phyloP scores from a whole-genome alignment of 2,888 invertebrate species.

The Taphrorychus bicolor region DNA sequence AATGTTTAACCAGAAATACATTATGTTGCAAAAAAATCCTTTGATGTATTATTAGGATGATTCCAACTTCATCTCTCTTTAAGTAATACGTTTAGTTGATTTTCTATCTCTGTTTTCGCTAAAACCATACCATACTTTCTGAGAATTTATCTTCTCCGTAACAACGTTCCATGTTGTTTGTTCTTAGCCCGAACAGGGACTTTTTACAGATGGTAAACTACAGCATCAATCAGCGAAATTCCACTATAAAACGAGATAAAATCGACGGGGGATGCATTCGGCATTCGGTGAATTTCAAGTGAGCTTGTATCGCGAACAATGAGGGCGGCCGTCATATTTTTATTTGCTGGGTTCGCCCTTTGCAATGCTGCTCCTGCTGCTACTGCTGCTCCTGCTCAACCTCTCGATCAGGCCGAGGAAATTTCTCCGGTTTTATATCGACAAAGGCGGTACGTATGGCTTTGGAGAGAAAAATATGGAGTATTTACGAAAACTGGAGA shows the following conservation, averaged over 20 bases:
- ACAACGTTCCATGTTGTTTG: background rate
- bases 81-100: too few relatives aligned
- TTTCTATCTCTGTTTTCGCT: too few relatives aligned
- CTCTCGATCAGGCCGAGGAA: background rate
- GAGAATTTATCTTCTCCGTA: too few relatives aligned
- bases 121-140: too few relatives aligned
- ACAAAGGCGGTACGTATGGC: background rate
- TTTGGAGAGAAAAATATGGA: background rate
- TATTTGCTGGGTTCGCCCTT: background rate
- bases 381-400: too few relatives aligned
- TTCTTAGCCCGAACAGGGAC: background rate
- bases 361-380: background rate
- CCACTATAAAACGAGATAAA: background rate
- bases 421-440: background rate
- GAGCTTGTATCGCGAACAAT: background rate
- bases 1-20: too few relatives aligned
- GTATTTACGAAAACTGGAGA: background rate
- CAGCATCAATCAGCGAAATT: background rate
- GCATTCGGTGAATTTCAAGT: background rate
- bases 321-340: background rate
- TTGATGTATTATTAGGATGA: too few relatives aligned
- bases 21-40: too few relatives aligned
- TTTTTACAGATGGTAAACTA: constrained; percentile 2
- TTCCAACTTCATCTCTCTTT: too few relatives aligned
- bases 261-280: background rate